Evolutionary conservation across 2,113 vertebrate species (phyloP), one percentile per base, ranked within the genome.

Genomic region (Heterotilapia buettikoferi): DNA sequence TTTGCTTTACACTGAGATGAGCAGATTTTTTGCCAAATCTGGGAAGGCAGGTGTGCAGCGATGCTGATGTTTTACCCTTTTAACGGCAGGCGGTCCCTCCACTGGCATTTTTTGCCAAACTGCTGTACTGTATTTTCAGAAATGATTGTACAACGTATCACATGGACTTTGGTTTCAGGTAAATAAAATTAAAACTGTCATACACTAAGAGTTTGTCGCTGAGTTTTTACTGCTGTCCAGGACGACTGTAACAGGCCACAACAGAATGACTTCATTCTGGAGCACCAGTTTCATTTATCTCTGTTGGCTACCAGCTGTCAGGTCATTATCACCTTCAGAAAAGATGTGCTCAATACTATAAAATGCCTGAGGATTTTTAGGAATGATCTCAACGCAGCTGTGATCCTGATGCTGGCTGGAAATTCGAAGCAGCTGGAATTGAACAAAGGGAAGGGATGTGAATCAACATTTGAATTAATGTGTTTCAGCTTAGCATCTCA

Each of bases 111-210:
- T 80, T 94, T 95, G 92, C 90, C 93, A 93, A 94, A 96, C 92
- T 97, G 95, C 92, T 98, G 97, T 97, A 97, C 97, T 98, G 97
- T 96, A 94, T 68, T 96, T 94, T 96, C 94, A 97, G 95, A 97
- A 97, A 97, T 97, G 96, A 96, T 97, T 97, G 97, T 97, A 95
- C 91, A 79, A 94, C 95, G 96, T 96, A 95, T 97, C 95, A 97
- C 97, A 97, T 95, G 96, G 97, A 96, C 96, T 96, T 96, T 97
- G 97, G 96, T 98, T 98, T 97, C 96, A 94, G 97, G 97, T 97
- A 97, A 99, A 98, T 98, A 98, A 99, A 78, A 99, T 98, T 98
- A 98, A 78, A 98, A 94, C 79, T 96, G 96, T 97, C 97, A 97
- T 97, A 97, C 90, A 90, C 96, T 92, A 97, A 83, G 56, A 84